phyloP scores from a whole-genome alignment of 2,888 invertebrate species.

The Orthosia gracilis region DNA sequence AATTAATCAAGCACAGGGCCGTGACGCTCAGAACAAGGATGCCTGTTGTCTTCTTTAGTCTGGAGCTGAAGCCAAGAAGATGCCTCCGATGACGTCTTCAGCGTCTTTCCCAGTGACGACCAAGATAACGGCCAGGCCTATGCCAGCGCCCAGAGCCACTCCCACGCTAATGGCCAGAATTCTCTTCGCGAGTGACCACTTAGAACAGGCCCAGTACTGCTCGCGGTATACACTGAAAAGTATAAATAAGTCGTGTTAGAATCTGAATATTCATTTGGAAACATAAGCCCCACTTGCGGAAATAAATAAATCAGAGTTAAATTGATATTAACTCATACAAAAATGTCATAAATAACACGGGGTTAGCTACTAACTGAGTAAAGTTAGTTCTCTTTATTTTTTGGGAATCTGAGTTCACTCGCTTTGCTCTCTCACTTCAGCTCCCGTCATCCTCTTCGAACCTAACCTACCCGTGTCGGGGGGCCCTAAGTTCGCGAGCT shows the following conservation, averaged over 20 bases:
- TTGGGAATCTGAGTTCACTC: no score
- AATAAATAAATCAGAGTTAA: no score
- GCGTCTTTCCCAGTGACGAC: constrained; percentile 62
- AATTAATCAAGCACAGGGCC: not conserved
- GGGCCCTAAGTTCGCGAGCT: no score
- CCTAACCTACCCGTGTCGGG: no score
- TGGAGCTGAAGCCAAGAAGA: constrained; percentile 73
- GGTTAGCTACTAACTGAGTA: no score
- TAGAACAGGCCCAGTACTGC: constrained; percentile 87
- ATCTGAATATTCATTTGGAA: no score
- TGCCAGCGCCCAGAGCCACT: constrained; percentile 80
- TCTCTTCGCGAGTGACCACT: constrained; percentile 82
- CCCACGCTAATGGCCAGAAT: constrained; percentile 81
- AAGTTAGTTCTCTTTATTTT: no score
- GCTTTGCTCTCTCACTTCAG: no score
- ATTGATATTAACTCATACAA: no score
- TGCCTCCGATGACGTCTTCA: constrained; percentile 71
- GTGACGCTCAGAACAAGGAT: not conserved
- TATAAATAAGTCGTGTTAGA: constrained; percentile 1
- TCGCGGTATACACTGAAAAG: constrained; percentile 84
- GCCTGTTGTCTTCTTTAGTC: constrained; percentile 55
- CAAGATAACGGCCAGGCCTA: constrained; percentile 79
- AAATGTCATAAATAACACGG: no score
- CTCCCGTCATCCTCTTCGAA: no score
- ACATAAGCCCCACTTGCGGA: no score